A percentile compares a stretch with the other conserved stretches of the same genome.
Evolutionary conservation across 2,888 invertebrate genomes (phyloP).

Genomic region (Subacronicta megacephala): DNA sequence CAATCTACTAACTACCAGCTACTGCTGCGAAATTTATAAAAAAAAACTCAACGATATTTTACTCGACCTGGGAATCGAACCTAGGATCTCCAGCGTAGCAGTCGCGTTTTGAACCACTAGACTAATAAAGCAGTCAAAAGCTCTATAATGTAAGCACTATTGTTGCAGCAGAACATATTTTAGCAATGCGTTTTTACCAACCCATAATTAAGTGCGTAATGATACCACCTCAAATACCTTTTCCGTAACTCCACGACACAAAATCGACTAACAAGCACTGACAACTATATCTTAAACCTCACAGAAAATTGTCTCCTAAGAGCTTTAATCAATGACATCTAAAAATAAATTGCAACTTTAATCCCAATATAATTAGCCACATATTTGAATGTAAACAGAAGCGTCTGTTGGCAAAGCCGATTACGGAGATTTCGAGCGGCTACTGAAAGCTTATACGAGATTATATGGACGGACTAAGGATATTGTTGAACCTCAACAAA

Average conservation of each 20-base stretch:
- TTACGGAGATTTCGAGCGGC: conserved; percentile 65
- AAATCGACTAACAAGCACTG: background rate
- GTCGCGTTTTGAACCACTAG: too few relatives aligned
- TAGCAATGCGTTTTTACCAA: too few relatives aligned
- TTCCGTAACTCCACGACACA: background rate
- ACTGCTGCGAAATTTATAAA: too few relatives aligned
- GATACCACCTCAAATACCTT: too few relatives aligned
- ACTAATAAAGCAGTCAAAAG: too few relatives aligned
- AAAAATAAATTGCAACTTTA: conserved; percentile 4
- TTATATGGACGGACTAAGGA: conserved; percentile 47
- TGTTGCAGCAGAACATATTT: too few relatives aligned
- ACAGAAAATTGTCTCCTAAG: background rate
- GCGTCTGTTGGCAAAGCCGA: conserved; percentile 64
- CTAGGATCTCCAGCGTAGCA: too few relatives aligned
- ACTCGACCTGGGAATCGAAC: too few relatives aligned
- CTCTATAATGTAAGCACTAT: too few relatives aligned
- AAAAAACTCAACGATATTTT: too few relatives aligned
- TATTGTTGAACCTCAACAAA: conserved; percentile 52
- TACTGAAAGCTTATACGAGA: conserved; percentile 62
- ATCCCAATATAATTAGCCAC: background rate
- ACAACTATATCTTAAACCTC: background rate
- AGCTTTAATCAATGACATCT: background rate
- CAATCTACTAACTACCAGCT: too few relatives aligned
- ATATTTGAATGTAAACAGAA: conserved; percentile 15
- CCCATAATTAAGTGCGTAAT: too few relatives aligned